Conservation (phyloP, 2,888 invertebrate genomes). For the Congeria kusceri region DNA sequence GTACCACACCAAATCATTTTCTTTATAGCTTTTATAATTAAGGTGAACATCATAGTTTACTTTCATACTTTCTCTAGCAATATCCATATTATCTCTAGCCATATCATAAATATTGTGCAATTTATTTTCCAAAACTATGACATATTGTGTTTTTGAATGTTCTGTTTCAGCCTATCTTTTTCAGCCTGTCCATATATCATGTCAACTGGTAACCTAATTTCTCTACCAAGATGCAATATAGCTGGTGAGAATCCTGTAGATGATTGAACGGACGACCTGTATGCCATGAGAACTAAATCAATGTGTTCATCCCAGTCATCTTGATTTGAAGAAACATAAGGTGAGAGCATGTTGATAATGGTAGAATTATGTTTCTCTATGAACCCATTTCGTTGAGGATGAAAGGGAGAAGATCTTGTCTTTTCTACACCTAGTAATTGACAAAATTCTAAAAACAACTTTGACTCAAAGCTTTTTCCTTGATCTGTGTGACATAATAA, state of each 20-base stretch:
- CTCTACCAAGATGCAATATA: slow-evolving; percentile 49
- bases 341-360: slow-evolving; percentile 51
- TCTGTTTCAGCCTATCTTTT: slow-evolving; percentile 21
- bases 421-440: slow-evolving; percentile 52
- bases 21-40: slow-evolving; percentile 18
- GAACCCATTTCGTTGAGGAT: slow-evolving; percentile 54
- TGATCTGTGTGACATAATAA: background rate
- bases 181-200: slow-evolving; percentile 32
- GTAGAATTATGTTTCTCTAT: slow-evolving; percentile 51
- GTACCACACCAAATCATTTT: slow-evolving; percentile 35
- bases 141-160: slow-evolving; percentile 20
- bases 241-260: slow-evolving; percentile 46
- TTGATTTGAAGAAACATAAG: too few species aligned
- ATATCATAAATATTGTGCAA: slow-evolving; percentile 12
- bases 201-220: slow-evolving; percentile 52
- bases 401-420: slow-evolving; percentile 48
- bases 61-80: slow-evolving; percentile 28
- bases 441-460: too few species aligned
- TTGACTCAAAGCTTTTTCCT: too few species aligned
- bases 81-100: slow-evolving; percentile 17
- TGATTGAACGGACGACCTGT: slow-evolving; percentile 53
- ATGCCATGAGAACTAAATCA: slow-evolving; percentile 54
- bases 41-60: slow-evolving; percentile 18
- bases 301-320: slow-evolving; percentile 61
- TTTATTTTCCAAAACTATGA: slow-evolving; percentile 21